Conservation (phyloP, 2,113 vertebrate species). For the Zosterops pallidus region DNA sequence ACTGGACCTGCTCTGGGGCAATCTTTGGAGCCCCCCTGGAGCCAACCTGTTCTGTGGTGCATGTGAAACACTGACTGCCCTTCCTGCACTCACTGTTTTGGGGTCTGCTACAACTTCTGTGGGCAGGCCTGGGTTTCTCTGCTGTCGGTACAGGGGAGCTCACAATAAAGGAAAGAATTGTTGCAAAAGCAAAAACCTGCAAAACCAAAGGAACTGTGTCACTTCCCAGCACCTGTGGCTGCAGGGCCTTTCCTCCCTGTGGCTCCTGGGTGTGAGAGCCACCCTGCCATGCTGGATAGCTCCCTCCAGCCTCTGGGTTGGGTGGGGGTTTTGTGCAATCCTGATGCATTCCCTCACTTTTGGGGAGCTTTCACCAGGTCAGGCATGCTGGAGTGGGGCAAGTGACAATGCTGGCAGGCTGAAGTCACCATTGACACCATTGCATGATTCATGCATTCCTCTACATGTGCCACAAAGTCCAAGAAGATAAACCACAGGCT, state of each 20-base stretch:
- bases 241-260: accelerated
- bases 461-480: accelerated
- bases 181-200: neutral
- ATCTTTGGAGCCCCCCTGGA: neutral
- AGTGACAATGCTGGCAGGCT: accelerated
- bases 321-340: neutral
- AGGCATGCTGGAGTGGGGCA: accelerated
- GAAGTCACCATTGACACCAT: accelerated
- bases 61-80: accelerated
- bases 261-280: neutral
- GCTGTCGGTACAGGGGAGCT: neutral
- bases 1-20: too few relatives aligned
- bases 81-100: accelerated
- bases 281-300: accelerated
- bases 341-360: neutral
- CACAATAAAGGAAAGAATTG: neutral
- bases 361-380: neutral
- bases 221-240: neutral
- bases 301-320: neutral
- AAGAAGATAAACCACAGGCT: neutral
- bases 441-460: neutral
- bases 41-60: accelerated
- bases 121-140: too few relatives aligned
- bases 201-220: neutral
- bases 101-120: neutral